Conservation (phyloP, 2,888 invertebrate genomes). For the Caenorhabditis auriculariae region DNA sequence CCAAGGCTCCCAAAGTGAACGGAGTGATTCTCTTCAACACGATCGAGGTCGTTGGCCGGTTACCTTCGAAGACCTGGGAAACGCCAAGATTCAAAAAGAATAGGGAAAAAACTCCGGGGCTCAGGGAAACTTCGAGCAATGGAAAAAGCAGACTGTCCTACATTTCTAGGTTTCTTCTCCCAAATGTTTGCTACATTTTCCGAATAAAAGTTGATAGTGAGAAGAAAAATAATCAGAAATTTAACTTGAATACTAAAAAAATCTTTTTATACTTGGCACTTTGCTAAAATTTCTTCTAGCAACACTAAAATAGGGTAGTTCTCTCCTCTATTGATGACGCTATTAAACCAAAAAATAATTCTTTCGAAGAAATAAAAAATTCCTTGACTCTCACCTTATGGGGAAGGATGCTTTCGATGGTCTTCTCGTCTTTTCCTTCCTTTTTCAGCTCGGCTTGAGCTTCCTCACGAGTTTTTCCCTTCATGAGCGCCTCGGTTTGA, state of each 20-base stretch:
- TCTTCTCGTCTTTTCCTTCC: slow-evolving; percentile 76
- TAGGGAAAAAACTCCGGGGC: background rate
- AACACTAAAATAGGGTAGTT: too few species aligned
- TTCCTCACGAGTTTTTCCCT: slow-evolving; percentile 73
- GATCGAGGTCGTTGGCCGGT: slow-evolving; percentile 95
- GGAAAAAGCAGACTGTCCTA: too few species aligned
- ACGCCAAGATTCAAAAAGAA: too few species aligned
- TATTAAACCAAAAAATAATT: too few species aligned
- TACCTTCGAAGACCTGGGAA: slow-evolving; percentile 80
- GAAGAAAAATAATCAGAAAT: background rate
- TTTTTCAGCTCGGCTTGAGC: slow-evolving; percentile 80
- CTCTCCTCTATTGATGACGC: too few species aligned
- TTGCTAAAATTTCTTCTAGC: too few species aligned
- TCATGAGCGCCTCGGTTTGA: slow-evolving; percentile 97
- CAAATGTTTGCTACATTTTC: too few species aligned
- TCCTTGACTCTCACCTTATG: slow-evolving; percentile 76
- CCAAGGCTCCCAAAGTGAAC: slow-evolving; percentile 86
- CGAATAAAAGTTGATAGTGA: too few species aligned
- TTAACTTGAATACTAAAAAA: too few species aligned
- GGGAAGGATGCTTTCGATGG: slow-evolving; percentile 79
- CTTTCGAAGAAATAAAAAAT: slow-evolving; percentile 6
- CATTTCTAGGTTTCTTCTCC: too few species aligned
- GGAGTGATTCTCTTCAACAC: slow-evolving; percentile 87
- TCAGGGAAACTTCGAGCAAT: too few species aligned
- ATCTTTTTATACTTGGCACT: too few species aligned